phyloP scores from a whole-genome alignment of 2,797 vertebrate species.

The Danio aesculapii region DNA sequence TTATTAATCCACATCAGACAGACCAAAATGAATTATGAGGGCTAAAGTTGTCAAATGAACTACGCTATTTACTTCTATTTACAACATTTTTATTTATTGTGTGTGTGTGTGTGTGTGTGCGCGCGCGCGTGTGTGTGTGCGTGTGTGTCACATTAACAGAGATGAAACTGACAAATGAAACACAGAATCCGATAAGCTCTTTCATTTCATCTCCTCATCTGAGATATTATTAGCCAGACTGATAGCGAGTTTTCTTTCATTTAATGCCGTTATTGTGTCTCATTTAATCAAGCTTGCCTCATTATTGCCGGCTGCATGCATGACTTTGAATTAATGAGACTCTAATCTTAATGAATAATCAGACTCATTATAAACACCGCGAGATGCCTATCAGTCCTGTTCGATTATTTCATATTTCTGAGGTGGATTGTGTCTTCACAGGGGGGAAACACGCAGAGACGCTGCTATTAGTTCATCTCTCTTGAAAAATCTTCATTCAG shows the following conservation, averaged over 20 bases:
- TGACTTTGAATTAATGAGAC: constrained; percentile 57
- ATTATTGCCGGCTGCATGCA: constrained; percentile 29
- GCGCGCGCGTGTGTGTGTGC: too few species aligned
- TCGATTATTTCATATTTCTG: constrained; percentile 12
- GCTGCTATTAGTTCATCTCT: too few species aligned
- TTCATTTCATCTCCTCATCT: constrained; percentile 14
- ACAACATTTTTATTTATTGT: too few species aligned
- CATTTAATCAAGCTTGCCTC: constrained; percentile 49
- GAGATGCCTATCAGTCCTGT: constrained; percentile 45
- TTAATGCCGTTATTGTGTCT: constrained; percentile 40
- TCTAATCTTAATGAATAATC: constrained; percentile 62
- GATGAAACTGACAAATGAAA: not conserved
- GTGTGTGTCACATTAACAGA: not conserved
- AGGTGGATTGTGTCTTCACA: constrained; percentile 13
- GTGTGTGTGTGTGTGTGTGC: too few species aligned
- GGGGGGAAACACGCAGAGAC: not conserved
- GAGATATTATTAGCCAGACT: constrained; percentile 26
- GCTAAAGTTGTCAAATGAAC: too few species aligned
- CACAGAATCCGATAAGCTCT: constrained; percentile 3
- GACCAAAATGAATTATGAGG: too few species aligned
- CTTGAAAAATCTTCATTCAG: too few species aligned
- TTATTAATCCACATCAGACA: too few species aligned
- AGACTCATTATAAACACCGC: constrained; percentile 51
- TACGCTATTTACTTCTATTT: too few species aligned
- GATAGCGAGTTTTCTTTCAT: constrained; percentile 34